These are phyloP conservation scores for Crossocerus cetratus DNA, from an alignment of 2,888 invertebrate species.

Conservation along the genomic window DNA sequence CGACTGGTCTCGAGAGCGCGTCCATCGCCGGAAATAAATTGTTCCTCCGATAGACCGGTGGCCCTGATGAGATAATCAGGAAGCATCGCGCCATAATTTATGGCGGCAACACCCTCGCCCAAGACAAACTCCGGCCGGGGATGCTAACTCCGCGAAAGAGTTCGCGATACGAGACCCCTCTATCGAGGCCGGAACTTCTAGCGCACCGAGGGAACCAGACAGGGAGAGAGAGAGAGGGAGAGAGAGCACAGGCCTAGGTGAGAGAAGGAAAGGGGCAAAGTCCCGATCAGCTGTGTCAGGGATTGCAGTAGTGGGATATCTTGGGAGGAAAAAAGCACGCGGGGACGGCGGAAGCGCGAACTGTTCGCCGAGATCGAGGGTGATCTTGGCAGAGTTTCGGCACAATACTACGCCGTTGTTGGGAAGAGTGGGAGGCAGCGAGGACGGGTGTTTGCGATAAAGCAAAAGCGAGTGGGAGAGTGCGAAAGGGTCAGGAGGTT, in stretches of 20 bases:
- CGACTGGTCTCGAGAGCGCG: too few relatives aligned
- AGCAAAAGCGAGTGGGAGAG: constrained; percentile 4
- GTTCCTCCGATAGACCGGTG: neutral
- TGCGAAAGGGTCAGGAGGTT: constrained; percentile 9
- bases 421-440: neutral
- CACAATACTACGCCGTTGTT: constrained; percentile 31
- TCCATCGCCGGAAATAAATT: too few relatives aligned
- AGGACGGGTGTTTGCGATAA: constrained; percentile 3
- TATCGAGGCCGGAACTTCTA: neutral
- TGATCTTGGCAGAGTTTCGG: constrained; percentile 37
- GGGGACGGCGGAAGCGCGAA: constrained; percentile 39
- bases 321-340: constrained; percentile 14
- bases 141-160: constrained; percentile 18
- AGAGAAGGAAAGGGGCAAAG: neutral
- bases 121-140: constrained; percentile 6
- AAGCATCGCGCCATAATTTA: constrained; percentile 2
- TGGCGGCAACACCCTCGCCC: constrained; percentile 10
- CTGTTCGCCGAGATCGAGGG: constrained; percentile 15
- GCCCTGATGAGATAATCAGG: neutral
- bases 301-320: constrained; percentile 16
- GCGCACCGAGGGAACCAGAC: neutral
- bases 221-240: too few relatives aligned
- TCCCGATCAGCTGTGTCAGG: constrained; percentile 40
- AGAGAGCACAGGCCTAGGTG: neutral
- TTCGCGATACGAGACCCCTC: constrained; percentile 21